Percentiles rank a stretch among this genome's conserved stretches.
Evolutionary conservation across 1,140 invertebrate species (phyloP).

Genomic region (Wasmannia auropunctata): DNA sequence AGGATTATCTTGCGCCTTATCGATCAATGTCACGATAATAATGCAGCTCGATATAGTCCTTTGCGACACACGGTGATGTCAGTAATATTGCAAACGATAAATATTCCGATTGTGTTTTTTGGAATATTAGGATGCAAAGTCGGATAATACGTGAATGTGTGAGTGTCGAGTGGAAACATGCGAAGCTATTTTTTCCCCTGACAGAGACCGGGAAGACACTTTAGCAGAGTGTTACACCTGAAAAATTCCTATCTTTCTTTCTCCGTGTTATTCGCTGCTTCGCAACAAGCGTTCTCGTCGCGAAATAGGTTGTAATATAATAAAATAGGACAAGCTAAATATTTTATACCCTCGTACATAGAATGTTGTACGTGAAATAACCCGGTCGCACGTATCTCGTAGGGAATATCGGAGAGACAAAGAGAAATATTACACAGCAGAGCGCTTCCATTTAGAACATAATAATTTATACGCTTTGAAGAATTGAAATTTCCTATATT

Average conservation of each 20-base stretch:
- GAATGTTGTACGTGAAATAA: slow-evolving; percentile 32
- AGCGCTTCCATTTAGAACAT: slow-evolving; percentile 41
- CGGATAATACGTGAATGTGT: slow-evolving; percentile 15
- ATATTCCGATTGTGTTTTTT: slow-evolving; percentile 15
- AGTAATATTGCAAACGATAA: slow-evolving; percentile 34
- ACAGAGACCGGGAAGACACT: slow-evolving; percentile 35
- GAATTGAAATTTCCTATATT: slow-evolving; percentile 57
- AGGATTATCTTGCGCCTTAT: not conserved
- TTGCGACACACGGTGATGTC: not conserved
- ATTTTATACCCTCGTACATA: slow-evolving; percentile 34
- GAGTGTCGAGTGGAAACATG: slow-evolving; percentile 28
- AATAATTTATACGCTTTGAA: slow-evolving; percentile 54
- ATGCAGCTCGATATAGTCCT: not conserved
- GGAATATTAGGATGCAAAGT: slow-evolving; percentile 35
- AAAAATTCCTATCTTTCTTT: slow-evolving; percentile 42
- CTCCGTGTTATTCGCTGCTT: slow-evolving; percentile 13
- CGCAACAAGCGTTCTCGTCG: slow-evolving; percentile 31
- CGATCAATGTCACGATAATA: slow-evolving; percentile 25
- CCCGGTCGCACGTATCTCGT: slow-evolving; percentile 11
- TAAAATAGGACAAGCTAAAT: slow-evolving; percentile 59
- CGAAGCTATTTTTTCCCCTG: slow-evolving; percentile 34
- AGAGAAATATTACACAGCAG: slow-evolving; percentile 52
- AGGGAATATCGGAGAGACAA: slow-evolving; percentile 27
- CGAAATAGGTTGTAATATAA: slow-evolving; percentile 43
- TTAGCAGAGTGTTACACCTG: slow-evolving; percentile 17